Evolutionary conservation across 2,113 vertebrate genomes (phyloP).

Genomic region (Colinus virginianus): DNA sequence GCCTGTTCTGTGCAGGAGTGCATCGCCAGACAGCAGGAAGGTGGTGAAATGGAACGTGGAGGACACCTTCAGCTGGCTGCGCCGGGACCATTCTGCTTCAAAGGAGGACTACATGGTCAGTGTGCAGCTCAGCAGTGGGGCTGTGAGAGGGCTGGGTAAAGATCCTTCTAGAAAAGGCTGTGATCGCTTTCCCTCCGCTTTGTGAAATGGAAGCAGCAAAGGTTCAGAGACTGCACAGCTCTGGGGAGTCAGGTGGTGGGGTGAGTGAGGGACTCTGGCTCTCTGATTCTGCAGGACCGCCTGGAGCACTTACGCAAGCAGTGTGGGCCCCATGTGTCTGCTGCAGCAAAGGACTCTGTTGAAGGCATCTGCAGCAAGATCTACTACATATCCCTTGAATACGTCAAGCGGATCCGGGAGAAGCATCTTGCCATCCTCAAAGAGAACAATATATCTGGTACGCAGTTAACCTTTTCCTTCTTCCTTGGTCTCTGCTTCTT

Average conservation of each 20-base stretch:
- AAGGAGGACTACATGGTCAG: conserved; percentile 99
- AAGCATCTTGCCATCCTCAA: conserved; percentile 91
- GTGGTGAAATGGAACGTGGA: conserved; percentile 99
- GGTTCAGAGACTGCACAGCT: not conserved
- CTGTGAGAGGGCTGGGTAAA: not conserved
- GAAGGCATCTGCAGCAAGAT: conserved; percentile 99
- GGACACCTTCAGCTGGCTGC: conserved; percentile 98
- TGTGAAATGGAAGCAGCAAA: not conserved
- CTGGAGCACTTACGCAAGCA: conserved; percentile 95
- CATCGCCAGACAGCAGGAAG: conserved; percentile 95
- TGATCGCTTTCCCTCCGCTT: not conserved
- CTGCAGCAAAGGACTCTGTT: conserved; percentile 95
- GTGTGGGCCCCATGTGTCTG: conserved; percentile 93
- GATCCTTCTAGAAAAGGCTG: not conserved
- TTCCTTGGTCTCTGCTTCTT: not conserved
- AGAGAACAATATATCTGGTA: conserved; percentile 89
- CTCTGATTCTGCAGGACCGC: conserved; percentile 84
- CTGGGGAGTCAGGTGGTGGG: not conserved
- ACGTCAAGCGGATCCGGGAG: conserved; percentile 91
- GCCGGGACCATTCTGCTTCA: conserved; percentile 94
- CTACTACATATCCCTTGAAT: conserved; percentile 95
- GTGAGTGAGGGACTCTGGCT: not conserved
- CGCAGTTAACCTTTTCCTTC: not conserved
- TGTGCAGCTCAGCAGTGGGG: not conserved
- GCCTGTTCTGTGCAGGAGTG: conserved; percentile 82